Evolutionary conservation across 2,888 invertebrate genomes (phyloP).

Genomic region (Agrochola lota): DNA sequence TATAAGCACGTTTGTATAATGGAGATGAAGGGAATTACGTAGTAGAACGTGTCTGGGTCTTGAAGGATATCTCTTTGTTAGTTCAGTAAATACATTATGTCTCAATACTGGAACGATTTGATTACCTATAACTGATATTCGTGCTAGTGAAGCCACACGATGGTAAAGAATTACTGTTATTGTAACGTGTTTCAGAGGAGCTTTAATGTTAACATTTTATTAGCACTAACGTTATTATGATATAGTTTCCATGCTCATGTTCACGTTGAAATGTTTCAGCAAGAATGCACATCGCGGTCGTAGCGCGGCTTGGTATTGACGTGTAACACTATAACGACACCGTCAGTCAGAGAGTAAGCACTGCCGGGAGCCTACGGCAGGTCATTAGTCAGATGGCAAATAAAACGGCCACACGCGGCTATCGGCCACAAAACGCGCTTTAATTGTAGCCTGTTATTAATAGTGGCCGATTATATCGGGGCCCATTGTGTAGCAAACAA

Average conservation of each 20-base stretch:
- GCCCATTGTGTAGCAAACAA: conserved; percentile 56
- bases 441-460: conserved; percentile 71
- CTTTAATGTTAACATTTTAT: neutral
- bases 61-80: neutral
- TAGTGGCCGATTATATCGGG: conserved; percentile 67
- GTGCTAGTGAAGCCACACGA: neutral
- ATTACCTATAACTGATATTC: neutral
- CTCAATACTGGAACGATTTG: neutral
- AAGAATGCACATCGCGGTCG: conserved; percentile 2
- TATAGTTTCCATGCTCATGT: conserved; percentile 18
- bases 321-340: conserved; percentile 19
- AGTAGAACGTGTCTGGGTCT: neutral
- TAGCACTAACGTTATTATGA: neutral
- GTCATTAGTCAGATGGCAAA: conserved; percentile 68
- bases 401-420: conserved; percentile 67
- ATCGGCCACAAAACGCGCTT: conserved; percentile 67
- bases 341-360: conserved; percentile 23
- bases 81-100: no score
- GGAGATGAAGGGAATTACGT: neutral
- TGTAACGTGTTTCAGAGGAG: neutral
- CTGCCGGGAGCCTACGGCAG: conserved; percentile 49
- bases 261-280: conserved; percentile 28
- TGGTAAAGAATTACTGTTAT: neutral
- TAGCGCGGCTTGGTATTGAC: conserved; percentile 16
- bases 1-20: neutral